A percentile compares a stretch with the other conserved stretches of the same genome.
phyloP scores from a whole-genome alignment of 1,140 invertebrate genomes.

The Papilio machaon region DNA sequence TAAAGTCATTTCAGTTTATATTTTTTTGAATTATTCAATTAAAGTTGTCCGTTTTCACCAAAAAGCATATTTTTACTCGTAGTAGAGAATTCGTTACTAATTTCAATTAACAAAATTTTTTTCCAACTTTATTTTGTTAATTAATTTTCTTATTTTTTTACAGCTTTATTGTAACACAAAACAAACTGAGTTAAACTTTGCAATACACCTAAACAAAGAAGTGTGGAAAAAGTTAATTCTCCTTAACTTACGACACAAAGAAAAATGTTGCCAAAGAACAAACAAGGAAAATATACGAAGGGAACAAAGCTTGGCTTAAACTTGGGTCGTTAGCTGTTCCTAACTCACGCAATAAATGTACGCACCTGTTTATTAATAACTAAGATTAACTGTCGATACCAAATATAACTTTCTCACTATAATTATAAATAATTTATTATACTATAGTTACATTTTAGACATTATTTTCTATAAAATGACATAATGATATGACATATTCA shows the following conservation, averaged over 20 bases:
- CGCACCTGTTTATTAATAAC: slow-evolving; percentile 14
- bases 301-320: slow-evolving; percentile 5
- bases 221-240: slow-evolving; percentile 20
- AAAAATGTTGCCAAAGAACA: slow-evolving; percentile 9
- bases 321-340: slow-evolving; percentile 5
- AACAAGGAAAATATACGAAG: slow-evolving; percentile 16
- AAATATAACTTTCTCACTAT: neutral
- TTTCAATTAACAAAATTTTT: neutral
- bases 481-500: too few relatives aligned
- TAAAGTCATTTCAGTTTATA: neutral
- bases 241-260: slow-evolving; percentile 24
- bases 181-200: neutral
- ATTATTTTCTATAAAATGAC: too few relatives aligned
- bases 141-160: neutral
- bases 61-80: too few relatives aligned
- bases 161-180: neutral
- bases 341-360: slow-evolving; percentile 20
- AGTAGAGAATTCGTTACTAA: neutral
- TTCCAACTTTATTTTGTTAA: neutral
- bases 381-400: neutral
- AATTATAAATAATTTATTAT: neutral
- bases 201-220: slow-evolving; percentile 10
- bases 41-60: neutral
- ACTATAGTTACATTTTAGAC: too few relatives aligned
- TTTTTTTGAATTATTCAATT: neutral